Evolutionary conservation across 2,888 invertebrate species (phyloP).

Genomic region (Drosophila hamatofila): DNA sequence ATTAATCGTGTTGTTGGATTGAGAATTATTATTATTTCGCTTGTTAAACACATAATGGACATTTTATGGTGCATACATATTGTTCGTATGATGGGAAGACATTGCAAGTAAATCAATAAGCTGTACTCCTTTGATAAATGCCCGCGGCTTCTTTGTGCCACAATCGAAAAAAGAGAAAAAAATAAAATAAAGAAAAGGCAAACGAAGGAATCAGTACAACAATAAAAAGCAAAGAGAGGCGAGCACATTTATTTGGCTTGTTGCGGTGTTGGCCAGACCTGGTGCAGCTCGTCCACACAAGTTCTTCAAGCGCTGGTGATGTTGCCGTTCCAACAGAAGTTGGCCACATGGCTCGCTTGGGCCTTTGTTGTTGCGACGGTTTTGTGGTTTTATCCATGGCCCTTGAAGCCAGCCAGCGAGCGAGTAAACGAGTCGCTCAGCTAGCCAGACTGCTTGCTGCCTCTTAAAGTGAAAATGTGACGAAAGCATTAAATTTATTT

Average conservation of each 20-base stretch:
- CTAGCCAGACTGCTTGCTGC: slow-evolving; percentile 22
- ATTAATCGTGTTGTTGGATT: slow-evolving; percentile 4
- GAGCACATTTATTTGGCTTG: slow-evolving; percentile 76
- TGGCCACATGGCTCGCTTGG: slow-evolving; percentile 54
- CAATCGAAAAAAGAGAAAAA: slow-evolving; percentile 1
- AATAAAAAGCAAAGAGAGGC: slow-evolving; percentile 29
- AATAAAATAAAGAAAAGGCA: slow-evolving; percentile 14
- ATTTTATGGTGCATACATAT: slow-evolving; percentile 11
- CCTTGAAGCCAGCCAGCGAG: slow-evolving; percentile 21
- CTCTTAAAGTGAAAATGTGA: slow-evolving; percentile 68
- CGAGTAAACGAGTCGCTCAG: slow-evolving; percentile 10
- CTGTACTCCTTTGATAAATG: slow-evolving; percentile 57
- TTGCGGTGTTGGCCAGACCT: slow-evolving; percentile 52
- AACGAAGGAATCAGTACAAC: slow-evolving; percentile 23
- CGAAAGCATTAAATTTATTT: slow-evolving; percentile 72
- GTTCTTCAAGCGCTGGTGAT: neutral
- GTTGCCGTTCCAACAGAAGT: slow-evolving; percentile 18
- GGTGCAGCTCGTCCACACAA: slow-evolving; percentile 11
- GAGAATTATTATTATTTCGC: slow-evolving; percentile 11
- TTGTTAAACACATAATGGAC: neutral
- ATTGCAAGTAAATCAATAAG: slow-evolving; percentile 71
- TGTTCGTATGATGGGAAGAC: slow-evolving; percentile 20
- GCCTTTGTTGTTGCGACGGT: slow-evolving; percentile 70
- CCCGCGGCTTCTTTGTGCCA: slow-evolving; percentile 71
- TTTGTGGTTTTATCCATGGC: slow-evolving; percentile 72